Percentiles rank a stretch among this genome's conserved stretches.
phyloP scores from a whole-genome alignment of 2,797 vertebrate genomes.

The Euphonia xanthogaster region DNA sequence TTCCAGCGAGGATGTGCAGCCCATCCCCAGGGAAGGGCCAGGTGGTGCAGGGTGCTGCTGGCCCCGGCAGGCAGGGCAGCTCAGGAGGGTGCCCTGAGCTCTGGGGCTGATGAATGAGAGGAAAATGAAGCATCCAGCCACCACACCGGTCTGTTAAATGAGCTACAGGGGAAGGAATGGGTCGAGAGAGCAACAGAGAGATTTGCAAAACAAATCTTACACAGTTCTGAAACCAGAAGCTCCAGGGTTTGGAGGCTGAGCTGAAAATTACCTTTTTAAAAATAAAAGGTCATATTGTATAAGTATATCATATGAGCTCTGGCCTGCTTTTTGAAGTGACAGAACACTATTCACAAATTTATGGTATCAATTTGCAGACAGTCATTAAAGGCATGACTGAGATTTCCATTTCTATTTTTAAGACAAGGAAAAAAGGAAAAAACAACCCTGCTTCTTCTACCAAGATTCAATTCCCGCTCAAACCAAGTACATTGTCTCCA shows the following conservation, averaged over 20 bases:
- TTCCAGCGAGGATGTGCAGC: background rate
- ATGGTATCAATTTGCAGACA: background rate
- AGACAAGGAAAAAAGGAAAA: background rate
- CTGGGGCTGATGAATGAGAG: background rate
- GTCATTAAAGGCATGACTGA: background rate
- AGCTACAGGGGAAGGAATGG: background rate
- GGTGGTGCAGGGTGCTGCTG: background rate
- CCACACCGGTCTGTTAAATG: background rate
- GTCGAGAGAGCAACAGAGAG: background rate
- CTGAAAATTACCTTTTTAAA: background rate
- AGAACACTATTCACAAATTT: background rate
- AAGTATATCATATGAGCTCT: background rate
- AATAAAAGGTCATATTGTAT: background rate
- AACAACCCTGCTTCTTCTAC: background rate
- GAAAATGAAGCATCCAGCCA: background rate
- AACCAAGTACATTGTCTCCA: background rate
- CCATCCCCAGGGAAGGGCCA: background rate
- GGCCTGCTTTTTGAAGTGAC: background rate
- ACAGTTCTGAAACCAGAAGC: background rate
- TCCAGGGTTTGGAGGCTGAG: background rate
- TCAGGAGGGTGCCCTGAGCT: background rate
- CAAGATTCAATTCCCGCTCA: background rate
- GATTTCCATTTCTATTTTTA: background rate
- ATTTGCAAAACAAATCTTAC: background rate
- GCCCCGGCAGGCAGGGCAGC: background rate